phyloP scores from a whole-genome alignment of 1,140 invertebrate species.

The Bombyx mandarina region DNA sequence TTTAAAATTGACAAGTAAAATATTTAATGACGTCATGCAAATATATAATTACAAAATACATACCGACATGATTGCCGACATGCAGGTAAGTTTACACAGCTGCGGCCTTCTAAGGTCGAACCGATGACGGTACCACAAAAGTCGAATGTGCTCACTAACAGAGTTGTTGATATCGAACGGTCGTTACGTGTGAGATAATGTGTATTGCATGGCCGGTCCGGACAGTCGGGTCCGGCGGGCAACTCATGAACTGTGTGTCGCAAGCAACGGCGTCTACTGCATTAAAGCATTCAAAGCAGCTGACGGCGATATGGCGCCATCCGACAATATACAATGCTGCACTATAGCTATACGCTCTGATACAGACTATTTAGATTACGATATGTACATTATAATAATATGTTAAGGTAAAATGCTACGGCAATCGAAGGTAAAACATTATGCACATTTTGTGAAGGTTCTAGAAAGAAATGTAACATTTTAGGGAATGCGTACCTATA shows the following conservation, averaged over 20 bases:
- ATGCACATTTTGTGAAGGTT: too few species aligned
- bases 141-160: neutral
- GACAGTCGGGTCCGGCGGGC: constrained; percentile 27
- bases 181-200: too few species aligned
- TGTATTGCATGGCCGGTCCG: constrained; percentile 34
- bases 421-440: too few species aligned
- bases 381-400: neutral
- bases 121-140: constrained; percentile 8
- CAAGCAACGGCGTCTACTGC: constrained; percentile 31
- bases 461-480: too few species aligned
- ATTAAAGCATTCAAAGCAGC: constrained; percentile 38
- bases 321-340: constrained; percentile 5
- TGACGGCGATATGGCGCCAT: constrained; percentile 38
- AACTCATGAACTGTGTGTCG: constrained; percentile 25
- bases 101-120: constrained; percentile 52
- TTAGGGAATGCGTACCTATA: too few species aligned
- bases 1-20: constrained; percentile 7
- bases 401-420: too few species aligned
- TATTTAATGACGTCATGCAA: constrained; percentile 44
- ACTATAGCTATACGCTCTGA: constrained; percentile 1
- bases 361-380: constrained; percentile 2
- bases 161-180: too few species aligned
- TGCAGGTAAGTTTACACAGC: constrained; percentile 39
- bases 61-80: constrained; percentile 6
- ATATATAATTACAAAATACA: constrained; percentile 35